A percentile compares a stretch with the other conserved stretches of the same genome.
phyloP scores from a whole-genome alignment of 2,797 vertebrate genomes.

The Phataginus tricuspis region DNA sequence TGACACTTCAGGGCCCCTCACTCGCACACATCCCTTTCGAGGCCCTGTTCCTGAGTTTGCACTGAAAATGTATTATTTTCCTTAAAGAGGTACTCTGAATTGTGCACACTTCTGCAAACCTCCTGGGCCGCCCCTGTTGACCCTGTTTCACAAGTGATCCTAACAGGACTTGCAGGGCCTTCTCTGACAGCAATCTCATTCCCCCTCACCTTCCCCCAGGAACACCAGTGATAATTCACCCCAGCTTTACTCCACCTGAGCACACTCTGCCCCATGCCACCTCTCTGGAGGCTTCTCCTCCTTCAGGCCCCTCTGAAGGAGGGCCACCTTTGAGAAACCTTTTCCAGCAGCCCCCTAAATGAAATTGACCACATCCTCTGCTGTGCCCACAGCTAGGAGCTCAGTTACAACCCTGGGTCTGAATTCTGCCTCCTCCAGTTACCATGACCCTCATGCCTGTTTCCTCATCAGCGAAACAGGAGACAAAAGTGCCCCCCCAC shows the following conservation, averaged over 20 bases:
- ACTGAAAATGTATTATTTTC: background rate
- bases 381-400: background rate
- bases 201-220: background rate
- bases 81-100: background rate
- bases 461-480: background rate
- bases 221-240: background rate
- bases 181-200: background rate
- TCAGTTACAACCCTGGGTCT: background rate
- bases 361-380: background rate
- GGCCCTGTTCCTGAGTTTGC: background rate
- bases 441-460: background rate
- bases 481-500: background rate
- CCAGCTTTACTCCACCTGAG: background rate
- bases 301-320: background rate
- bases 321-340: background rate
- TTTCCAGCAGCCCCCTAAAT: background rate
- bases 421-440: background rate
- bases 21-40: background rate
- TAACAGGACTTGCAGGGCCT: background rate
- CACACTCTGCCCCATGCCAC: background rate
- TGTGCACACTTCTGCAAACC: background rate
- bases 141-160: constrained; percentile 14
- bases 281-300: background rate
- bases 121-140: background rate
- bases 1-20: background rate